Conservation (phyloP, 2,113 vertebrate genomes). For the Peromyscus californicus region DNA sequence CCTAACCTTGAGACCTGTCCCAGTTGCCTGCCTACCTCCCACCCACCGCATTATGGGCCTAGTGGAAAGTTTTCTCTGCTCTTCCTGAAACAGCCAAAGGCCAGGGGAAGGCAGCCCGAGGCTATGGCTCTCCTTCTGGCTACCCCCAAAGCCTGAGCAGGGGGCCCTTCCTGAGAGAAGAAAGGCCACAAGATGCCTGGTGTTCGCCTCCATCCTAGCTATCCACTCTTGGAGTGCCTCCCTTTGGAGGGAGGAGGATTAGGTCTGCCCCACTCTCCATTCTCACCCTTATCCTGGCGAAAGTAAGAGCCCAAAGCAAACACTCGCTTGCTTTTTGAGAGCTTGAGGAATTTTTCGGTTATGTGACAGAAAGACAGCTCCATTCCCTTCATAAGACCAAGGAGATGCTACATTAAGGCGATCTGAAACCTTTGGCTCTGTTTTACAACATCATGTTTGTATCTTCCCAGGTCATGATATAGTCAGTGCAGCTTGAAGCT, state of each 20-base stretch:
- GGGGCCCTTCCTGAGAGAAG: neutral
- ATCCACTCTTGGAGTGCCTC: neutral
- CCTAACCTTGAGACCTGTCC: neutral
- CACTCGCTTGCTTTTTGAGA: conserved; percentile 57
- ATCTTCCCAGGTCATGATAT: neutral
- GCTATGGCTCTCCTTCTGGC: neutral
- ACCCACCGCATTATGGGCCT: neutral
- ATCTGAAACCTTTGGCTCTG: neutral
- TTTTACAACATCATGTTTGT: neutral
- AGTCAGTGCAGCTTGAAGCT: neutral
- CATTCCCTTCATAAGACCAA: neutral
- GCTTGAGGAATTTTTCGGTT: conserved; percentile 63
- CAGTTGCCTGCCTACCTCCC: neutral
- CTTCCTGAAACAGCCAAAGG: neutral
- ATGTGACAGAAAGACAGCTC: neutral
- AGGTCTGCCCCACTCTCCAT: neutral
- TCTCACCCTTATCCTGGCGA: neutral
- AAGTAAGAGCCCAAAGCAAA: conserved; percentile 53
- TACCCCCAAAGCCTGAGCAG: neutral
- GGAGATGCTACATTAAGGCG: neutral
- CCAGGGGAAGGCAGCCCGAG: neutral
- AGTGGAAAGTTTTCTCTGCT: neutral
- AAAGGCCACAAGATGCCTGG: neutral
- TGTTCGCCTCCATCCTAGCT: neutral
- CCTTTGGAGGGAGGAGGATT: neutral